Conservation (phyloP, 1,140 invertebrate genomes). For the Chelonus insularis region DNA sequence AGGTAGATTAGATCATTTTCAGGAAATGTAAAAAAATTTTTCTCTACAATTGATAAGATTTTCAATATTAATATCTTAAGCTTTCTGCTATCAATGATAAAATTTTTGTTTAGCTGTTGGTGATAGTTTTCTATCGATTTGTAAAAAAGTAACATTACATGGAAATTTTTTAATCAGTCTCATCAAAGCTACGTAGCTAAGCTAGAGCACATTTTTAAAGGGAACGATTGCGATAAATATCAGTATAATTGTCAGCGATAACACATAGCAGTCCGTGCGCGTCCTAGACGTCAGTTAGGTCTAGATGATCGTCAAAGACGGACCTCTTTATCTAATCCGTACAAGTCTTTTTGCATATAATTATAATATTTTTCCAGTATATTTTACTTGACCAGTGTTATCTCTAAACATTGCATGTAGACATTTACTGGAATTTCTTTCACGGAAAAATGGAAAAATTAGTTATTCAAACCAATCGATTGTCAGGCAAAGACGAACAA, state of each 20-base stretch:
- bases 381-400: too few species aligned
- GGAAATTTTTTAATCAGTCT: not conserved
- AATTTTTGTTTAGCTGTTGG: too few species aligned
- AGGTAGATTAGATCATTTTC: too few species aligned
- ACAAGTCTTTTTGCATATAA: too few species aligned
- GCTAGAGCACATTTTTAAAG: not conserved
- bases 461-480: not conserved
- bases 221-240: not conserved
- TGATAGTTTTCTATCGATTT: not conserved
- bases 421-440: too few species aligned
- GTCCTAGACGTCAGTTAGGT: not conserved
- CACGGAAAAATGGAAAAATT: not conserved
- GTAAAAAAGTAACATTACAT: too few species aligned
- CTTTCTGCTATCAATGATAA: too few species aligned
- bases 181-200: not conserved
- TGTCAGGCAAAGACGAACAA: not conserved
- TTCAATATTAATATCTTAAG: too few species aligned
- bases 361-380: too few species aligned
- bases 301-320: not conserved
- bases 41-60: too few species aligned
- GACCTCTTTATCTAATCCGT: not conserved
- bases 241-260: conserved; percentile 2
- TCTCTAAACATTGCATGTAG: too few species aligned
- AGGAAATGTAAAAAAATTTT: too few species aligned
- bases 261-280: not conserved